Conservation (phyloP, 92 coral and sea anemone species). For the Zoanthus sociatus region DNA sequence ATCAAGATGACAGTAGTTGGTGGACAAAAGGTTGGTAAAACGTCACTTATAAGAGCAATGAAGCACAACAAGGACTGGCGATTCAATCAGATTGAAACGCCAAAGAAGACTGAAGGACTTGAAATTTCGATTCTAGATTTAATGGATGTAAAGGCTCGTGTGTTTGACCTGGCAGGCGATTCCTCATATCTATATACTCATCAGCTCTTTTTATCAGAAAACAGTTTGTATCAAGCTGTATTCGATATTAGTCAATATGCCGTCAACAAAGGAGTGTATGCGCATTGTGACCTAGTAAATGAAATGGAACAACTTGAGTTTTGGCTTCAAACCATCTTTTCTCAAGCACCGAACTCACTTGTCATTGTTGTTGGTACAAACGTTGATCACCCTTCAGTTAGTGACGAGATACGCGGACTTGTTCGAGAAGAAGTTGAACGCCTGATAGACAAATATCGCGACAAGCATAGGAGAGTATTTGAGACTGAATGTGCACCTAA, state of each 20-base stretch:
- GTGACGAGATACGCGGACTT: conserved; percentile 72
- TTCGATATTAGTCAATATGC: conserved; percentile 88
- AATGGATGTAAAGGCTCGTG: conserved; percentile 70
- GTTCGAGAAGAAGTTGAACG: conserved; percentile 86
- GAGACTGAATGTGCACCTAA: conserved; percentile 82
- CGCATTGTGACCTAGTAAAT: conserved; percentile 56
- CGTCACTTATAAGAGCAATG: conserved; percentile 70
- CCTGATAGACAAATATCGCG: conserved; percentile 76
- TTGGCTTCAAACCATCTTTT: conserved; percentile 83
- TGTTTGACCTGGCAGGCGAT: conserved; percentile 86
- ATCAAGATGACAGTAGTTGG: conserved; percentile 81
- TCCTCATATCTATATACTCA: conserved; percentile 66
- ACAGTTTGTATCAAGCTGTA: conserved; percentile 83
- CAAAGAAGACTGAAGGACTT: conserved; percentile 70
- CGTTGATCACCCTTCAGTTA: conserved; percentile 80
- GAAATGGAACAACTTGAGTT: conserved; percentile 82
- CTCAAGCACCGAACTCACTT: conserved; percentile 88
- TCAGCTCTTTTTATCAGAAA: conserved; percentile 81
- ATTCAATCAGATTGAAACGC: conserved; percentile 61
- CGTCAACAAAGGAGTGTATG: conserved; percentile 59
- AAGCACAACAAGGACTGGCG: conserved; percentile 70
- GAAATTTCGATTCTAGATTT: conserved; percentile 70
- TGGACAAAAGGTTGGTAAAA: conserved; percentile 82
- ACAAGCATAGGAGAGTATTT: conserved; percentile 78
- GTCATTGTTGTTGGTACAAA: conserved; percentile 82